These are phyloP conservation scores for Acrocephalus kingi DNA, from an alignment of 2,113 vertebrate species.

Conservation along the genomic window DNA sequence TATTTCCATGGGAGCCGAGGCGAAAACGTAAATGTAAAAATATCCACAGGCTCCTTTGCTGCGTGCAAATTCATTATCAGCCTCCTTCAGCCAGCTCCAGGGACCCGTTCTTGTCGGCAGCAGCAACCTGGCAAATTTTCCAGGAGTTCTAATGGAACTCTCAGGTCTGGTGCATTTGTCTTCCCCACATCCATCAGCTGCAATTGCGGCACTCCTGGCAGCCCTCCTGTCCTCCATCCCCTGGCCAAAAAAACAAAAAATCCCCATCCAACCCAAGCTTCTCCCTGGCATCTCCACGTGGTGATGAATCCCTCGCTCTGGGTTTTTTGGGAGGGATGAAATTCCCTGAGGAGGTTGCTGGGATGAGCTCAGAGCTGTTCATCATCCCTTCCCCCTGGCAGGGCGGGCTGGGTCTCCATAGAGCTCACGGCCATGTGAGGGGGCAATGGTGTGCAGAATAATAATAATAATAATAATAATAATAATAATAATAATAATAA, in stretches of 20 bases:
- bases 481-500: no score
- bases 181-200: not conserved
- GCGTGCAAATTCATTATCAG: constrained; percentile 5
- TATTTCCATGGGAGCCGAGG: not conserved
- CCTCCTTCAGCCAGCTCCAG: constrained; percentile 7
- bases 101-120: not conserved
- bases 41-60: constrained; percentile 18
- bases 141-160: not conserved
- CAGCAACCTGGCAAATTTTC: constrained; percentile 1
- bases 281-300: not conserved
- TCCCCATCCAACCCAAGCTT: not conserved
- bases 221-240: not conserved
- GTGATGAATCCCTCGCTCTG: not conserved
- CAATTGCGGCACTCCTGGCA: rapidly evolving
- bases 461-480: not conserved
- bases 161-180: not conserved
- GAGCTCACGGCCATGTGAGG: not conserved
- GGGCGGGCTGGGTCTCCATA: not conserved
- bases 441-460: not conserved
- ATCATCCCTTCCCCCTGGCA: not conserved
- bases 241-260: not conserved
- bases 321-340: not conserved
- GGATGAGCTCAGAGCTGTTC: not conserved
- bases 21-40: not conserved
- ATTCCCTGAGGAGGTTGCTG: not conserved